Evolutionary conservation across 1,140 invertebrate genomes (phyloP).

Genomic region (Zaprionus ghesquierei): DNA sequence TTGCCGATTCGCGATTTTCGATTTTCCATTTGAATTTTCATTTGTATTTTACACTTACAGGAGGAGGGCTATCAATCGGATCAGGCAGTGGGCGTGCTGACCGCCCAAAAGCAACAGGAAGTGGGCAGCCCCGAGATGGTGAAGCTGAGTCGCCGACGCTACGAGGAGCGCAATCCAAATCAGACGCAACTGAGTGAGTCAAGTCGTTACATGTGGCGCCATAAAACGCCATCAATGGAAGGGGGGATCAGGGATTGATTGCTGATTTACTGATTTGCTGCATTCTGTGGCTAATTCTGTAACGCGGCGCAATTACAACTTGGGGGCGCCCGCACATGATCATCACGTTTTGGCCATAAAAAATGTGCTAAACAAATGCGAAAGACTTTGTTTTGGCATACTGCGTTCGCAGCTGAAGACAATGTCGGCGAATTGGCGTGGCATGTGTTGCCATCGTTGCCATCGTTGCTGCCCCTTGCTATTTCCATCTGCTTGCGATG

Average conservation of each 20-base stretch:
- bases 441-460: not conserved
- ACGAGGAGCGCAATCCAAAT: conserved; percentile 17
- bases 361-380: conserved; percentile 67
- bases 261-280: not conserved
- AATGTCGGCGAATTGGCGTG: conserved; percentile 14
- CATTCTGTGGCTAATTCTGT: conserved; percentile 7
- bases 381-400: conserved; percentile 32
- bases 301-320: conserved; percentile 36
- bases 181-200: conserved; percentile 53
- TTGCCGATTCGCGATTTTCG: conserved; percentile 16
- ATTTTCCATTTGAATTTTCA: conserved; percentile 18
- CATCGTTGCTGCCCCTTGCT: conserved; percentile 21
- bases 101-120: conserved; percentile 47
- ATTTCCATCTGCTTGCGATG: conserved; percentile 39
- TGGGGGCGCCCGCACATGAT: conserved; percentile 48
- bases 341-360: conserved; percentile 75
- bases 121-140: conserved; percentile 39
- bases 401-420: conserved; percentile 22
- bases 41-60: conserved; percentile 26
- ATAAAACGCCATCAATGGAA: conserved; percentile 37
- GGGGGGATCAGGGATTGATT: rapidly evolving
- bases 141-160: conserved; percentile 18
- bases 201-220: conserved; percentile 32
- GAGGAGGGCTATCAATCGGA: conserved; percentile 54
- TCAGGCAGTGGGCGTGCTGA: conserved; percentile 48